These are phyloP conservation scores for Struthidea cinerea DNA, from an alignment of 2,113 vertebrate genomes.

Conservation along the genomic window DNA sequence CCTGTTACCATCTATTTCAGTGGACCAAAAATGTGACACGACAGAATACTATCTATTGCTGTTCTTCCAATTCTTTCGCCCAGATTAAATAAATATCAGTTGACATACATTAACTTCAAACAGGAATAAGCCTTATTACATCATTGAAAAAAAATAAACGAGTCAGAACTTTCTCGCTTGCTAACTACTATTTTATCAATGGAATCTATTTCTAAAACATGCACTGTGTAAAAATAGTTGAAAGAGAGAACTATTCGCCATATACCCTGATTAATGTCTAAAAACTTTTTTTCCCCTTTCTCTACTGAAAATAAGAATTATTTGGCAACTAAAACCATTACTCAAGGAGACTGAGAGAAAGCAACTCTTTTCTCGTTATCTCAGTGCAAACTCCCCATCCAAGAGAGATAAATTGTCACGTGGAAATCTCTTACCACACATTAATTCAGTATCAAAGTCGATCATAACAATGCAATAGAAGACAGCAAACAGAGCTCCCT, in stretches of 20 bases:
- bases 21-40: not conserved
- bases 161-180: not conserved
- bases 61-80: not conserved
- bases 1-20: not conserved
- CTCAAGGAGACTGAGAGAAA: not conserved
- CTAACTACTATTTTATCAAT: not conserved
- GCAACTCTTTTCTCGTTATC: not conserved
- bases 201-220: not conserved
- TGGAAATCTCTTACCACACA: not conserved
- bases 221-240: not conserved
- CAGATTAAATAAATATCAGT: not conserved
- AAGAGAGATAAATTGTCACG: not conserved
- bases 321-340: not conserved
- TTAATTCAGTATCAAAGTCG: not conserved
- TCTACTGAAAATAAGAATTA: not conserved
- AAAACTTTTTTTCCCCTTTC: not conserved
- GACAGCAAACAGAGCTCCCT: not conserved
- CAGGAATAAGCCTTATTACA: not conserved
- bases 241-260: not conserved
- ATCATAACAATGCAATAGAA: not conserved
- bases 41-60: constrained; percentile 3
- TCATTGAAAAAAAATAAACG: not conserved
- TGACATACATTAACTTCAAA: not conserved
- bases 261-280: not conserved
- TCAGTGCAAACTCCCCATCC: not conserved